These are phyloP conservation scores for Eupeodes luniger DNA, from an alignment of 2,888 invertebrate genomes.

Conservation along the genomic window DNA sequence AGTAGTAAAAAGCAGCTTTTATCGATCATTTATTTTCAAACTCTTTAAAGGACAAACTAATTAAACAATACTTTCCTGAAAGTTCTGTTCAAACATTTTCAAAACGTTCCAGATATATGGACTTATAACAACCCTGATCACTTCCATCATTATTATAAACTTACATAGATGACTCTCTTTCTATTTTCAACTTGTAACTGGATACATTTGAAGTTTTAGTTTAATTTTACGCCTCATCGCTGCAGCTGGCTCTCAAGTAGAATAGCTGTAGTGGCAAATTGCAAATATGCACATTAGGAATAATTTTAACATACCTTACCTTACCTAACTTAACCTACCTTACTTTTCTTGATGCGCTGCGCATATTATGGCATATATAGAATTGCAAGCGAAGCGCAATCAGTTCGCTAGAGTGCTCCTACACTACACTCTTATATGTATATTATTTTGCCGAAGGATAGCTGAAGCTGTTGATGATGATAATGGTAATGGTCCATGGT, in stretches of 20 bases:
- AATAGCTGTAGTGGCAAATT: conserved; percentile 51
- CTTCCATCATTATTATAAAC: too few species aligned
- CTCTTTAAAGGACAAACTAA: too few species aligned
- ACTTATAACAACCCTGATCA: conserved; percentile 12
- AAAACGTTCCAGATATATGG: too few species aligned
- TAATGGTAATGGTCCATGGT: conserved; percentile 45
- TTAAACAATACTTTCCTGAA: too few species aligned
- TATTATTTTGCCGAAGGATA: conserved; percentile 28
- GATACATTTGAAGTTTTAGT: conserved; percentile 57
- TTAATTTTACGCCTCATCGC: conserved; percentile 70
- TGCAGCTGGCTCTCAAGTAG: conserved; percentile 33
- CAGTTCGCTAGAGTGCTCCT: conserved; percentile 26
- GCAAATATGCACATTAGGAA: conserved; percentile 65
- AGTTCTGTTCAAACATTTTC: too few species aligned
- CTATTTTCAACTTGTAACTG: conserved; percentile 37
- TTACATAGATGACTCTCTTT: neutral
- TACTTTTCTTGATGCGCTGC: neutral
- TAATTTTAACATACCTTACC: conserved; percentile 50
- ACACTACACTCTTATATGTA: neutral
- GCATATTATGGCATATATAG: conserved; percentile 2
- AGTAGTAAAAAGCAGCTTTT: too few species aligned
- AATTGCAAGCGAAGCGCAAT: conserved; percentile 31
- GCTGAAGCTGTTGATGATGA: neutral
- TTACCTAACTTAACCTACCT: neutral
- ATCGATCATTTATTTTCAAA: too few species aligned